These are phyloP conservation scores for Phenganax stokvisi DNA, from an alignment of 92 coral and sea anemone genomes.

Conservation along the genomic window DNA sequence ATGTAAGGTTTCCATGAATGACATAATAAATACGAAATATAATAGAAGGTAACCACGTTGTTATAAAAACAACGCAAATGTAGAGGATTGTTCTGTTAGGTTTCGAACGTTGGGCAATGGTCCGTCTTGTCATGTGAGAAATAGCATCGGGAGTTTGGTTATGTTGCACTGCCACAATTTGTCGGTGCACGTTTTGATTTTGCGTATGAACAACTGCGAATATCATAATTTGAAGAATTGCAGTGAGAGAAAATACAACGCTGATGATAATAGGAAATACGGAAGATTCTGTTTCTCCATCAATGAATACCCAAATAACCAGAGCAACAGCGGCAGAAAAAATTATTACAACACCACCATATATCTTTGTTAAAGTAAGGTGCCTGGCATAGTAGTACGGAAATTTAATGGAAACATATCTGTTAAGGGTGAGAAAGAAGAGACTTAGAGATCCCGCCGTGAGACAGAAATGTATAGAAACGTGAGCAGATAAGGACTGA, in stretches of 20 bases:
- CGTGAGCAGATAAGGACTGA: background rate
- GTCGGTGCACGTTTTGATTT: conserved; percentile 9
- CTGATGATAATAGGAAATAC: conserved; percentile 13
- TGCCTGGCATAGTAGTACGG: conserved; percentile 14
- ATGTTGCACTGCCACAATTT: conserved; percentile 19
- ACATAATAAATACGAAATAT: conserved; percentile 7
- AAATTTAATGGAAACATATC: conserved; percentile 1
- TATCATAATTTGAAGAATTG: conserved; percentile 3
- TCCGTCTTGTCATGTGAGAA: background rate
- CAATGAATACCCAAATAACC: background rate
- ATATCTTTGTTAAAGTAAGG: background rate
- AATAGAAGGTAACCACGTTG: conserved; percentile 24
- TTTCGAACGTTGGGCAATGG: conserved; percentile 1
- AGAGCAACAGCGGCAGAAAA: background rate
- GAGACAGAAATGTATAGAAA: conserved; percentile 18
- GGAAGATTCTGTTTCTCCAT: conserved; percentile 1
- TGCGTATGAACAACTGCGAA: conserved; percentile 10
- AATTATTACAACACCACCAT: background rate
- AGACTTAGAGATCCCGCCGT: conserved; percentile 23
- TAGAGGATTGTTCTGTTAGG: conserved; percentile 17
- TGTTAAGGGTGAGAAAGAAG: conserved; percentile 8
- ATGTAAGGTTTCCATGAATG: conserved; percentile 2
- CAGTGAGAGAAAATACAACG: background rate
- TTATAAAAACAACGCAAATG: conserved; percentile 9
- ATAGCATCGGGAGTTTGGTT: background rate